Base-by-base conservation (phyloP, 1,140 invertebrate species). In the Drosophila ercepeae region DNA sequence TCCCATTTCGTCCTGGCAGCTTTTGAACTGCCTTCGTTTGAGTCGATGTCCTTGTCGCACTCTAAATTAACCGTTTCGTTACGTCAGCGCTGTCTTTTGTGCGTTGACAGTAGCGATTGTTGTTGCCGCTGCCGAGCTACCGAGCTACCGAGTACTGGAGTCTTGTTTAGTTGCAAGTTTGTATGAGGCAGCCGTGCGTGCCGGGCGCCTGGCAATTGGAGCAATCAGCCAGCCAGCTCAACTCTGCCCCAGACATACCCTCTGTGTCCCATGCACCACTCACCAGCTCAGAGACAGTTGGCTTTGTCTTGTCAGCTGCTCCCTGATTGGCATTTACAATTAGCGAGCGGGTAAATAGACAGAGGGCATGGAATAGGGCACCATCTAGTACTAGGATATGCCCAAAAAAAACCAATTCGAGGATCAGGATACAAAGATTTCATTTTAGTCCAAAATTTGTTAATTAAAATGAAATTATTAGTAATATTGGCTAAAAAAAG, bases 291-390 rank as follows among this genome's bases (percentile, higher is more conserved):
- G 54, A 59, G 58, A 55, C 39, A 49, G 65, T 58, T 67, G 69
- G 65, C 51, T 60, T 57, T 75, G 58, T 75, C 50, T 71, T 58
- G 55, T 75, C 49, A 60, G 61, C 50, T 45, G 21, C 25, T 42
- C 70, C 75, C 81, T 89, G 88, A 90, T 90, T 90, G 88, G 75
- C 88, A 89, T 90, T 90, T 83, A 88, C 82, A 90, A 90, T 90
- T 90, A 90, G 88, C 72, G 78, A 77, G 69, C 74, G 78, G 70
- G 88, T 79, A 89, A 90, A 90, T 63, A 89, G 44, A 60, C 29
- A 70, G 42, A 19, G 21, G 13, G 27, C 27, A 29, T 16, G 29
- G 39, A 27, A 69, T 41, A 36, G 16, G 8, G 18, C 39, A 82
- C 69, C 58, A 74, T 45, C 57, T 60, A 59, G 76, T 55, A 73